Percentiles rank a stretch among this genome's conserved stretches.
These are phyloP conservation scores for Neria commutata DNA, from an alignment of 2,888 invertebrate species.

Conservation along the genomic window DNA sequence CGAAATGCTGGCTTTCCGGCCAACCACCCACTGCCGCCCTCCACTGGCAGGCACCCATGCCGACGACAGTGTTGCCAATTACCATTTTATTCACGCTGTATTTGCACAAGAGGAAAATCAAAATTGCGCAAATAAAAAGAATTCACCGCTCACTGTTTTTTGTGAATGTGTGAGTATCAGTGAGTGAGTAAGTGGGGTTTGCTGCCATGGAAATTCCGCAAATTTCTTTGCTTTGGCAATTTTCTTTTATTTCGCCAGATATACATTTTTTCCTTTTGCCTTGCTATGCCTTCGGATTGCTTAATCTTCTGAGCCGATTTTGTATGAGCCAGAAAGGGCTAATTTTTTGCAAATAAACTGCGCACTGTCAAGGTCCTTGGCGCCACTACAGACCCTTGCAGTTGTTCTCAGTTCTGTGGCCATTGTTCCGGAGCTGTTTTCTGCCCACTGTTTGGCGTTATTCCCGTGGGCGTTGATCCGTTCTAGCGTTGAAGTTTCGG, in stretches of 20 bases:
- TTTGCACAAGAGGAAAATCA: constrained; percentile 21
- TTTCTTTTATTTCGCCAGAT: background rate
- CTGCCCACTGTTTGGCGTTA: too few relatives aligned
- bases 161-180: too few relatives aligned
- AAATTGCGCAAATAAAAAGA: constrained; percentile 13
- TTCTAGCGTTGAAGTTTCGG: constrained; percentile 36
- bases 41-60: background rate
- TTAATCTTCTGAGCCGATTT: background rate
- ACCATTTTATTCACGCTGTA: constrained; percentile 19
- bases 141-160: too few relatives aligned
- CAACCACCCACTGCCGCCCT: background rate
- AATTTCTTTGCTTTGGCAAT: constrained; percentile 8
- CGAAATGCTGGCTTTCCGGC: background rate
- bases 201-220: constrained; percentile 5
- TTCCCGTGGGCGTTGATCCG: constrained; percentile 37
- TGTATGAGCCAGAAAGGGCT: too few relatives aligned
- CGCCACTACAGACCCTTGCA: background rate
- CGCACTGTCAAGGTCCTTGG: too few relatives aligned
- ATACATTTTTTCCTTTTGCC: background rate
- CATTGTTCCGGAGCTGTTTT: too few relatives aligned
- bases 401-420: too few relatives aligned
- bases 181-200: too few relatives aligned
- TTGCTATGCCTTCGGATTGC: background rate
- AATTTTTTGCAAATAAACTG: constrained; percentile 7
- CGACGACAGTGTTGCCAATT: constrained; percentile 18